Conservation (phyloP, 2,888 invertebrate species). For the Harpagoxenus sublaevis region DNA sequence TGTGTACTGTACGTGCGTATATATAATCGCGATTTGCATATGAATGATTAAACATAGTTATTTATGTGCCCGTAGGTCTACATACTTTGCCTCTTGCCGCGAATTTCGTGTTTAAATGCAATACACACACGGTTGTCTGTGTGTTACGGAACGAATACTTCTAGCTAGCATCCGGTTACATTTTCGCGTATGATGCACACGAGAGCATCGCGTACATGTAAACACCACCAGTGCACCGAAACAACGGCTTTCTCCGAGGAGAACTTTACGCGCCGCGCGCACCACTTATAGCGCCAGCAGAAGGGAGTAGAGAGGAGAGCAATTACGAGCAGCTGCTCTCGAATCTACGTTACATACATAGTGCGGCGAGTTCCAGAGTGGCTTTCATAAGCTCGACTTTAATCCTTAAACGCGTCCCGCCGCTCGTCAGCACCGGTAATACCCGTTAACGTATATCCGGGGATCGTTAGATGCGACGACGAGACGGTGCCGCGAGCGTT, state of each 20-base stretch:
- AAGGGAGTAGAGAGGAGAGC: conserved; percentile 52
- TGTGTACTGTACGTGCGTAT: background rate
- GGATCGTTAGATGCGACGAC: conserved; percentile 55
- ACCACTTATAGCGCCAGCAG: conserved; percentile 62
- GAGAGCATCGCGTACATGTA: conserved; percentile 46
- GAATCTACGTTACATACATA: conserved; percentile 69
- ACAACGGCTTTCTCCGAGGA: conserved; percentile 65
- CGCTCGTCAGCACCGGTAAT: conserved; percentile 69
- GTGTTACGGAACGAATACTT: conserved; percentile 23
- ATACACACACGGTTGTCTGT: background rate
- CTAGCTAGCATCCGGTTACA: conserved; percentile 37
- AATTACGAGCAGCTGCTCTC: conserved; percentile 77
- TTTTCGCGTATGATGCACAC: conserved; percentile 52
- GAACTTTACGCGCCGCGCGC: conserved; percentile 70
- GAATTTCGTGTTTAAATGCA: conserved; percentile 17
- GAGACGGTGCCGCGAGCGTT: conserved; percentile 39
- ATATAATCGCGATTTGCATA: conserved; percentile 22
- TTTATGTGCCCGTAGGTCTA: background rate
- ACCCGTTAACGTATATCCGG: conserved; percentile 59
- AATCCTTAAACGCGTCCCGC: conserved; percentile 73
- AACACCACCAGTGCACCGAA: conserved; percentile 43
- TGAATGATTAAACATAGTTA: conserved; percentile 13
- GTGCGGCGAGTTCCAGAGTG: conserved; percentile 67
- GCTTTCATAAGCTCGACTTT: conserved; percentile 76
- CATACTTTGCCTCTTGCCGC: background rate